phyloP scores from a whole-genome alignment of 2,797 vertebrate genomes.

The Enteromius afrohamiltoni region DNA sequence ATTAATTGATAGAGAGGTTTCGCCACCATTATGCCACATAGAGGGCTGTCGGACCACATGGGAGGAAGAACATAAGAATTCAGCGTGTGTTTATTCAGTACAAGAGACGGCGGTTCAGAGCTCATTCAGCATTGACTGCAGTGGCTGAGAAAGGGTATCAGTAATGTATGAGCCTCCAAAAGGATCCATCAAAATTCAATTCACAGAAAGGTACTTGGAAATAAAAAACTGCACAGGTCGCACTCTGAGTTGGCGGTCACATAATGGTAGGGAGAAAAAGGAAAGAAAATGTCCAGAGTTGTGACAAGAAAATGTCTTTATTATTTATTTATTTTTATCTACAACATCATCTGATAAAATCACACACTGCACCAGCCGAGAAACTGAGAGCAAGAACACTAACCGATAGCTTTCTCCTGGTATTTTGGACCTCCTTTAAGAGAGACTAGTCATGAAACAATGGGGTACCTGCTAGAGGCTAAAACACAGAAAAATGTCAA shows the following conservation, averaged over 20 bases:
- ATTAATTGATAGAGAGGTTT: constrained; percentile 34
- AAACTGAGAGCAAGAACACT: not conserved
- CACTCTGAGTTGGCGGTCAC: not conserved
- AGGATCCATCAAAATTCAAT: constrained; percentile 47
- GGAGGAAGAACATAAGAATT: constrained; percentile 9
- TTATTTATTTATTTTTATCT: not conserved
- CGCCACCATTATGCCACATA: constrained; percentile 1
- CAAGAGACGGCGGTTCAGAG: constrained; percentile 6
- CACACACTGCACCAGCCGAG: not conserved
- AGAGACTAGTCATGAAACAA: not conserved
- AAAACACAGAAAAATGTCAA: constrained; percentile 35
- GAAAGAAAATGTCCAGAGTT: not conserved
- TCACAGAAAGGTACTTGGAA: constrained; percentile 32
- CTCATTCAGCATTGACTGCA: constrained; percentile 30
- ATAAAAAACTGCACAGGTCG: not conserved
- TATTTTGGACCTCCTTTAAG: constrained; percentile 7
- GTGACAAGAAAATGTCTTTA: not conserved
- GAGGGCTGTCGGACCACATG: constrained; percentile 8
- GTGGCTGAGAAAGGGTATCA: constrained; percentile 7
- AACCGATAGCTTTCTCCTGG: not conserved
- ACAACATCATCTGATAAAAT: constrained; percentile 14
- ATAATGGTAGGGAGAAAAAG: not conserved
- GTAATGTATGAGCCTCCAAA: constrained; percentile 39
- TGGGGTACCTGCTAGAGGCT: constrained; percentile 13
- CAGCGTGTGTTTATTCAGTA: constrained; percentile 33